Conservation (phyloP, 2,888 invertebrate species). For the Polyommatus iphigenia region DNA sequence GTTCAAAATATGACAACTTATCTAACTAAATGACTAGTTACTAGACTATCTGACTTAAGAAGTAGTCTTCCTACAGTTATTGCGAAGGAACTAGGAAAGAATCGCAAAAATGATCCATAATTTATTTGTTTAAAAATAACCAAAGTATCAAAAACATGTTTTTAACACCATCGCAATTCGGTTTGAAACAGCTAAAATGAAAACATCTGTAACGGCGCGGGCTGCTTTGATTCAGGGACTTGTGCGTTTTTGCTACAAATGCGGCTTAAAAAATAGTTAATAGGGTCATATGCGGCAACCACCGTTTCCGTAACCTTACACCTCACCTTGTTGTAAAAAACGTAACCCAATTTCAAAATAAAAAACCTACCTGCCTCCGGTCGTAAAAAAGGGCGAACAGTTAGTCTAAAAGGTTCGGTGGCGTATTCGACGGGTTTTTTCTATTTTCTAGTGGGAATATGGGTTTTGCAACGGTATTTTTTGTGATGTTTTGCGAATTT, state of each 20-base stretch:
- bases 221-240: conserved; percentile 11
- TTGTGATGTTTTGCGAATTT: conserved; percentile 54
- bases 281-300: conserved; percentile 67
- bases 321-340: conserved; percentile 73
- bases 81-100: background rate
- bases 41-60: background rate
- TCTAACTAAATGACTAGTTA: background rate
- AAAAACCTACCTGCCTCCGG: conserved; percentile 72
- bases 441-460: conserved; percentile 62
- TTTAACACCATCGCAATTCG: background rate
- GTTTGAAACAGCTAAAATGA: background rate
- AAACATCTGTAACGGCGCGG: conserved; percentile 2
- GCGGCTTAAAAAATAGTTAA: conserved; percentile 63
- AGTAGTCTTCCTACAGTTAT: background rate
- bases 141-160: background rate
- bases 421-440: conserved; percentile 61
- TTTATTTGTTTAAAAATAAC: too few species aligned
- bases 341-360: conserved; percentile 74
- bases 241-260: conserved; percentile 47
- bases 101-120: too few species aligned
- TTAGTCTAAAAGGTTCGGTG: conserved; percentile 52
- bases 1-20: too few species aligned
- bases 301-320: conserved; percentile 77
- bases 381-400: conserved; percentile 59
- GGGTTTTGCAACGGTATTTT: conserved; percentile 62